These are phyloP conservation scores for Amblyopsis hoosieri DNA, from an alignment of 2,797 vertebrate genomes.

Conservation along the genomic window DNA sequence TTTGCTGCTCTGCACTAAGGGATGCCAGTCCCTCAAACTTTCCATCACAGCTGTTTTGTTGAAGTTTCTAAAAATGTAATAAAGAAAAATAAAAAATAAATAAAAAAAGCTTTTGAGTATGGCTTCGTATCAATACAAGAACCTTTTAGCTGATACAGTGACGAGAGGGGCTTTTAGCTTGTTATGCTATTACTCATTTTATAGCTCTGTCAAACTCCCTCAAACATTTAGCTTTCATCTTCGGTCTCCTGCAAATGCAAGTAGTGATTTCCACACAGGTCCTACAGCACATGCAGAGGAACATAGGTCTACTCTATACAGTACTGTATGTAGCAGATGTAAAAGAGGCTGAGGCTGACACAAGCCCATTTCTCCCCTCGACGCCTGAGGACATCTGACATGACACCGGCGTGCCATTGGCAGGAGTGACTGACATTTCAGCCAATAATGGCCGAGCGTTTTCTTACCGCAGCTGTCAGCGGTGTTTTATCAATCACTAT, in stretches of 20 bases:
- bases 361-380: slow-evolving; percentile 54
- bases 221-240: slow-evolving; percentile 19
- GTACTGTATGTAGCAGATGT: slow-evolving; percentile 23
- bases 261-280: slow-evolving; percentile 10
- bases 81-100: no score
- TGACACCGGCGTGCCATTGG: slow-evolving; percentile 71
- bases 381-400: slow-evolving; percentile 75
- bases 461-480: slow-evolving; percentile 79
- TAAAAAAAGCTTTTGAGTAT: no score
- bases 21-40: slow-evolving; percentile 49
- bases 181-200: slow-evolving; percentile 22
- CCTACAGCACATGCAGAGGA: slow-evolving; percentile 15
- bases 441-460: slow-evolving; percentile 81
- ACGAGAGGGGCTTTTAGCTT: slow-evolving; percentile 23
- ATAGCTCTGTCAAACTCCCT: slow-evolving; percentile 4
- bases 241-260: slow-evolving; percentile 10
- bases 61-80: not conserved
- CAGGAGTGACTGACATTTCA: slow-evolving; percentile 81
- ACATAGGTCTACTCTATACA: slow-evolving; percentile 23
- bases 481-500: slow-evolving; percentile 84
- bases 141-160: not conserved
- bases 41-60: slow-evolving; percentile 29
- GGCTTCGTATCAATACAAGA: no score
- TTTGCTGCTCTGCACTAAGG: slow-evolving; percentile 50
- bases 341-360: slow-evolving; percentile 44